These are phyloP conservation scores for Drosophila grimshawi DNA, from an alignment of 1,140 invertebrate species.

Conservation along the genomic window DNA sequence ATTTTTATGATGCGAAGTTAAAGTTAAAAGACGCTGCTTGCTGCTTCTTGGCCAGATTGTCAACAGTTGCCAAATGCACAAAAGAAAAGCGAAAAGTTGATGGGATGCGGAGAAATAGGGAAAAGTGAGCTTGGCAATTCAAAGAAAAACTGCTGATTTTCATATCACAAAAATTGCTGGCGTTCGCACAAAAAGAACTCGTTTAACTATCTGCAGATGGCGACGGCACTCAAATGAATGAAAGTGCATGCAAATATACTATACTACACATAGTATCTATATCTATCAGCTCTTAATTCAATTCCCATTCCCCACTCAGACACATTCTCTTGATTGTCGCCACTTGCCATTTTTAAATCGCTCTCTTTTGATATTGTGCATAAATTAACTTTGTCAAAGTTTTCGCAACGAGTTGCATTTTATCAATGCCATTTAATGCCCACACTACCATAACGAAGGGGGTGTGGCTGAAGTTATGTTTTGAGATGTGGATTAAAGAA, in stretches of 20 bases:
- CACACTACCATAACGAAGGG: background rate
- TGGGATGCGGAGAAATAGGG: background rate
- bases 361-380: slow-evolving; percentile 71
- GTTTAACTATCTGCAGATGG: slow-evolving; percentile 51
- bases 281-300: slow-evolving; percentile 20
- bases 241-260: slow-evolving; percentile 65
- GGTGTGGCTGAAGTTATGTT: background rate
- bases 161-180: slow-evolving; percentile 73
- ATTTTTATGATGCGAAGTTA: slow-evolving; percentile 34
- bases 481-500: slow-evolving; percentile 15
- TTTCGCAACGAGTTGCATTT: slow-evolving; percentile 62
- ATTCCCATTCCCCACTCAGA: background rate
- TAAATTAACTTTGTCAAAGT: slow-evolving; percentile 78
- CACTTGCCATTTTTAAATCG: slow-evolving; percentile 19
- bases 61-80: slow-evolving; percentile 63
- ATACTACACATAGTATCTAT: slow-evolving; percentile 9
- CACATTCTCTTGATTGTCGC: background rate
- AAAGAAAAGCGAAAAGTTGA: background rate
- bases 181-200: slow-evolving; percentile 71
- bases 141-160: slow-evolving; percentile 78
- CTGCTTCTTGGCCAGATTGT: slow-evolving; percentile 40
- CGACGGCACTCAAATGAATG: slow-evolving; percentile 70
- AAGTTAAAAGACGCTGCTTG: slow-evolving; percentile 54
- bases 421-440: slow-evolving; percentile 42
- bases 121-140: slow-evolving; percentile 50